Evolutionary conservation across 2,888 invertebrate species (phyloP), one percentile per base, ranked within the genome.

Genomic region (Palloptera scutellata): DNA sequence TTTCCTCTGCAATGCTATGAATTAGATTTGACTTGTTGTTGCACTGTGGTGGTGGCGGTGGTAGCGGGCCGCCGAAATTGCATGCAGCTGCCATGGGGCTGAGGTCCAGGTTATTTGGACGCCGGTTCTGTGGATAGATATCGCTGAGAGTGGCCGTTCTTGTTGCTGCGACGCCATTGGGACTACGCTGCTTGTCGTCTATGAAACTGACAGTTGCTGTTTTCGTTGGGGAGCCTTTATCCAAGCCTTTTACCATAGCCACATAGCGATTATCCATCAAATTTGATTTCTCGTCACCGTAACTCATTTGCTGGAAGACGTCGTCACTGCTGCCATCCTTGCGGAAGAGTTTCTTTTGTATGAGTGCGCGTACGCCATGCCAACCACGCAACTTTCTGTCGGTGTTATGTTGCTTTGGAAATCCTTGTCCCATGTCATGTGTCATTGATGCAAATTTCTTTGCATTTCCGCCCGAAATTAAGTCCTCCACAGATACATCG

Each of bases 291-390:
- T 85, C 85, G 62, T 84, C 83, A 48, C 78, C 69, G 40, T 60
- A 61, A 13, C 70, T 75, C 19, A 65, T 64, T 10, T 69, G 59
- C 11, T 73, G 76, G 69, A 73, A 74, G 13, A 65, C 66, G 9
- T 71, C 77, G 6, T 73, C 76, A 65, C 74, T 75, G 45, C 70
- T 75, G 19, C 76, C 77, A 20, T 81, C 79, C 63, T 80, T 83
- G 42, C 84, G 82, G 63, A 84, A 85, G n/a, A 85, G 78, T 61
- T 84, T 84, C 72, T 84, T 84, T 68, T 85, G 83, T 42, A 85
- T 84, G 1, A 85, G 68, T 2, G 85, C 83, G 13, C 85, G 78
- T 3, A 85, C 84, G 1, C 84, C 84, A 70, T 84, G 81, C 85
- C 85, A 85, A 8, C 85, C 84, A 6, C 81, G 77, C 1, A 84